Evolutionary conservation across 2,888 invertebrate genomes (phyloP), one percentile per base, ranked within the genome.

Genomic region (Dioctria linearis): DNA sequence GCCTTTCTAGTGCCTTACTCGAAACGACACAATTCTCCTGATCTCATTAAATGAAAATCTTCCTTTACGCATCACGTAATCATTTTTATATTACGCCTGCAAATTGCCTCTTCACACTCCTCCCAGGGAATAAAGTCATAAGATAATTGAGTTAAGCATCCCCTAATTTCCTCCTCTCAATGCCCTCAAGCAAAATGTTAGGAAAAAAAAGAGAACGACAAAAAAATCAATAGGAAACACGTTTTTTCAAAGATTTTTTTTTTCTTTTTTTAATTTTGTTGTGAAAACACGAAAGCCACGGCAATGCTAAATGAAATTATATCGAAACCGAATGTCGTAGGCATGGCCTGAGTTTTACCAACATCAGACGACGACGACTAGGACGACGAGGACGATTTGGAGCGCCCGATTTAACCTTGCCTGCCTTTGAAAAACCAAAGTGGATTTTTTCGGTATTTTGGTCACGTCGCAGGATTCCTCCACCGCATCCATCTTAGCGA

Each of bases 61-160:
- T 63, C 40, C 65, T 13, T 65, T 42, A 65, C 65, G 65, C 65
- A 65, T 65, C 40, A 13, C 40, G 65, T 40, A 40, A 65, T 65
- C 65, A 65, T 65, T 65, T 65, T 65, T 65, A 40, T 65, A 65
- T 65, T 65, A 65, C 40, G 65, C 65, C 40, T 65, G 65, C 65
- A 65, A 65, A 65, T 65, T 65, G 65, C 65, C 65, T 65, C 65
- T 65, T 65, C 42, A 42, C 65, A 65, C 65, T 65, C 65, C 42
- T 65, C 65, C 39, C 40, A 42, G 65, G 65, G 40, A 65, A 65
- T 65, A 42, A n/a, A 65, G 65, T 65, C 65, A 40, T 65, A 65
- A 65, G 42, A 42, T 65, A 65, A 65, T 65, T 65, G 65, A 65
- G 65, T 65, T 65, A 65, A 65, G 65, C 65, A 65, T 65, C 65